Base-by-base conservation (phyloP, 1,140 invertebrate species). In the Drosophila rhopaloa region DNA sequence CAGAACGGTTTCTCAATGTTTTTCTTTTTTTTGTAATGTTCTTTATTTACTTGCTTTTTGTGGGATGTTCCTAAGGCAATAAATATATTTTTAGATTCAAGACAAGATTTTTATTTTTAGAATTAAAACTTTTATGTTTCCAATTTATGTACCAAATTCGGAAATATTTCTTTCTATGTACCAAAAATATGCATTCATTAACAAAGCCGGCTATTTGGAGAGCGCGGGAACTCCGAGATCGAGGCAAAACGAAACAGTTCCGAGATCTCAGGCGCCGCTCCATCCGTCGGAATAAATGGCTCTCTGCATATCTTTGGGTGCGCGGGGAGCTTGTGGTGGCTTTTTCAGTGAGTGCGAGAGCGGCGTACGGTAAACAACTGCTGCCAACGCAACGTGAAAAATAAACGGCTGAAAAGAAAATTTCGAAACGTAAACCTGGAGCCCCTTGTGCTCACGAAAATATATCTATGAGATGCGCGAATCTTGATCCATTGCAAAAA, bases 311-410 rank as follows among this genome's bases (percentile, higher is more conserved):
- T 82, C 75, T 82, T 58, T 65, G 71, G 78, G 73, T 71, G 59
- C 37, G 56, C 27, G 53, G 77, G 43, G 53, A 74, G 66, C 59
- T 71, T 79, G 47, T 61, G 44, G 63, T 57, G 59, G 68, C 74
- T 56, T 85, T 75, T 76, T 88, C 40, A 89, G 84, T 89, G 80
- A 89, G 70, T 63, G 59, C 60, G 74, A 84, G 77, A 90, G 85
- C 74, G 84, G 85, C 84, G 77, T 84, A 89, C 84, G 70, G 84
- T 89, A 89, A 89, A 84, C 84, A 80, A 59, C 76, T 54, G 72
- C 72, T 77, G 67, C 60, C 44, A 63, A 44, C 57, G 56, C 61
- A 77, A 56, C 67, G 43, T 53, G 65, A 46, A 61, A 67, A 70
- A 51, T 14, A 60, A 44, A 29, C 60, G 53, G 35, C 27, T 16